Evolutionary conservation across 1,140 invertebrate genomes (phyloP).

Genomic region (Latrodectus geometricus): DNA sequence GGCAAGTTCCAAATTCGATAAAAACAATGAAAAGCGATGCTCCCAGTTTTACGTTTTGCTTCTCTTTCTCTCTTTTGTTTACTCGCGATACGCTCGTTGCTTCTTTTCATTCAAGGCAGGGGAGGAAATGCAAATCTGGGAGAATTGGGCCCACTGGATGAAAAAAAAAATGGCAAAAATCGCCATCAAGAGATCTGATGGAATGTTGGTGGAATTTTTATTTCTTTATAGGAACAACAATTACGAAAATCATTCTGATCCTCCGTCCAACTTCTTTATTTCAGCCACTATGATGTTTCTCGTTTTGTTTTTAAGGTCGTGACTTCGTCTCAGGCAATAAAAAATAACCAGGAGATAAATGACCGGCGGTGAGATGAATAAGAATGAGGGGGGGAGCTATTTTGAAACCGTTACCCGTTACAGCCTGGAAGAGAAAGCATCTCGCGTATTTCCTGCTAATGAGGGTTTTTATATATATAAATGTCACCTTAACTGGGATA

Average conservation of each 20-base stretch:
- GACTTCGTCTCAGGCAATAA: not conserved
- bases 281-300: not conserved
- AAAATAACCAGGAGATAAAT: not conserved
- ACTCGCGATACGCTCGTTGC: not conserved
- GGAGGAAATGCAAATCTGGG: not conserved
- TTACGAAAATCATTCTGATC: not conserved
- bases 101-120: not conserved
- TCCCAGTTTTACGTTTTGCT: not conserved
- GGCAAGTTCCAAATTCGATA: slow-evolving; percentile 41
- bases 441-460: too few relatives aligned
- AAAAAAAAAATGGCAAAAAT: too few relatives aligned
- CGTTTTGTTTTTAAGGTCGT: not conserved
- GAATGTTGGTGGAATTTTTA: not conserved
- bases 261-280: not conserved
- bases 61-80: slow-evolving; percentile 2
- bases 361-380: not conserved
- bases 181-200: not conserved
- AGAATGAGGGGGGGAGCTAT: not conserved
- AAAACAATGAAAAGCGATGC: not conserved
- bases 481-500: too few relatives aligned
- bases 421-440: too few relatives aligned
- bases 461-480: too few relatives aligned
- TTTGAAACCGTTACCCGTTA: too few relatives aligned
- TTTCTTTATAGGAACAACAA: not conserved
- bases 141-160: not conserved